Evolutionary conservation across 1,140 invertebrate genomes (phyloP), one percentile per base, ranked within the genome.

Genomic region (Cecropterus lyciades): DNA sequence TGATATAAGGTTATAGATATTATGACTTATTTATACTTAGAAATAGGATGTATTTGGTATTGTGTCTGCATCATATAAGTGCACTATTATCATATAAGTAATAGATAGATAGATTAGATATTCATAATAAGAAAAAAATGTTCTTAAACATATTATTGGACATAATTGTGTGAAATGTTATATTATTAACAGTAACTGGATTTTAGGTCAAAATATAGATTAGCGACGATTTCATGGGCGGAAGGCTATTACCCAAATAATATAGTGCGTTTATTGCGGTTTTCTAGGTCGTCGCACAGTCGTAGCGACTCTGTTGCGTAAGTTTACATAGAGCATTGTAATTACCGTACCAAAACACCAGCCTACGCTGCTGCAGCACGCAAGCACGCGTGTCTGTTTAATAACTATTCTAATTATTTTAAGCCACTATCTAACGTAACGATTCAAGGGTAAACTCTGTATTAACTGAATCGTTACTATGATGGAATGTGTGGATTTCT

Each of bases 261-360:
- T 42, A 20, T n/a, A 42, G 33, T 63, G 59, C 16, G 52, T 69
- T 72, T 69, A 79, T 75, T 77, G 62, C 65, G 63, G 75, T 77
- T 81, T 85, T 86, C 76, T 86, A 85, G 79, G 82, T 65, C 80
- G 67, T 71, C 65, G 68, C 70, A 69, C 72, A 73, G 71, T 73
- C 17, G 63, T 74, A 53, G 30, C 46, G 56, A 62, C 42, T 67
- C 45, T 13, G 40, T 77, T 76, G 65, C 70, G 72, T 71, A 78
- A 80, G 53, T 56, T 67, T 69, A 42, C 53, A 67, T 74, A 69
- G 63, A 64, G 67, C 77, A 62, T 67, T 56, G 76, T 81, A 82
- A 89, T 91, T 87, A 83, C 82, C 72, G 65, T 78, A 72, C 65
- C 67, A 75, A 80, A 81, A 81, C 75, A 57, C 40, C 3, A 75